These are phyloP conservation scores for Pararge aegeria DNA, from an alignment of 1,140 invertebrate species.

Conservation along the genomic window DNA sequence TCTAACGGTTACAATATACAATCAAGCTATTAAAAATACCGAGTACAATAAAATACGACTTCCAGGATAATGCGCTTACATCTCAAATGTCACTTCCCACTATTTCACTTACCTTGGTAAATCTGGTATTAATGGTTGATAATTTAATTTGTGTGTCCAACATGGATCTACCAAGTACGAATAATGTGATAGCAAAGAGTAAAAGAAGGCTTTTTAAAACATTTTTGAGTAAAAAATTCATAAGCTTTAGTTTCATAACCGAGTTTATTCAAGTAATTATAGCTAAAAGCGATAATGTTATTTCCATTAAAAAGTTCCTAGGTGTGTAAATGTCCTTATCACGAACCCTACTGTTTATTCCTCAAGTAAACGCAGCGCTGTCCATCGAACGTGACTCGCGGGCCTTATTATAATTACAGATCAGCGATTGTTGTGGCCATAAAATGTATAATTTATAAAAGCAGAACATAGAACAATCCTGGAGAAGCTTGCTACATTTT, in stretches of 20 bases:
- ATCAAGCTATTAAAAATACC: too few species aligned
- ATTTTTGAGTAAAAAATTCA: background rate
- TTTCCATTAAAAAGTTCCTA: conserved; percentile 1
- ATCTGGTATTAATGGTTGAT: too few species aligned
- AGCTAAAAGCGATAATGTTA: background rate
- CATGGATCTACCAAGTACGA: too few species aligned
- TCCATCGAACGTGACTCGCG: conserved; percentile 64
- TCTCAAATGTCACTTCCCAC: too few species aligned
- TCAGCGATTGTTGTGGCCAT: conserved; percentile 70
- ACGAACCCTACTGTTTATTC: conserved; percentile 43
- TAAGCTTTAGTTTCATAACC: background rate
- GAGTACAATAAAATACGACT: too few species aligned
- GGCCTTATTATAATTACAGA: conserved; percentile 76
- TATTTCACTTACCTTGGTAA: too few species aligned
- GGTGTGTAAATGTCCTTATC: conserved; percentile 26
- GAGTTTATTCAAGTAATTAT: too few species aligned
- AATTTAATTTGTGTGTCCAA: too few species aligned
- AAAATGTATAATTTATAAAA: conserved; percentile 76
- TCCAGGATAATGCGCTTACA: too few species aligned
- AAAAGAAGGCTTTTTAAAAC: too few species aligned
- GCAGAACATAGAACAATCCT: conserved; percentile 51
- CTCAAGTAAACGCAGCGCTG: conserved; percentile 41
- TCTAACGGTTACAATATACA: too few species aligned
- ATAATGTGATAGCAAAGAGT: too few species aligned
- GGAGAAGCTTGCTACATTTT: conserved; percentile 43